Conservation (phyloP, 2,888 invertebrate species). For the Xestobium rufovillosum region DNA sequence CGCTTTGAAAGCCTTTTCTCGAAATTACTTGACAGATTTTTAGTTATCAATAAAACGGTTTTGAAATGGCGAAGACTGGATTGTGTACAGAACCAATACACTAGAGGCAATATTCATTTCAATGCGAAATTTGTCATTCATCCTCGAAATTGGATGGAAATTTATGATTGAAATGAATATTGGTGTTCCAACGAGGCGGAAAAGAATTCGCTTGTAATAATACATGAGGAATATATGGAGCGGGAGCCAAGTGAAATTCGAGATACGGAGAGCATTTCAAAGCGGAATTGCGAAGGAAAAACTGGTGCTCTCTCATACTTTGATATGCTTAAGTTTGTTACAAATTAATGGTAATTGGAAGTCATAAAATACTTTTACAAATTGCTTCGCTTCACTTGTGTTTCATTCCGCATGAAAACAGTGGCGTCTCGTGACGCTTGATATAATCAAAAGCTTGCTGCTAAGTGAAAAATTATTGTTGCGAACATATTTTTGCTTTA, state of each 20-base stretch:
- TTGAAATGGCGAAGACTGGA: conserved; percentile 2
- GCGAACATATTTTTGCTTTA: too few relatives aligned
- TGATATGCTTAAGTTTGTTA: conserved; percentile 32
- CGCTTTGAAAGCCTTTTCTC: too few relatives aligned
- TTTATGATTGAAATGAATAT: conserved; percentile 44
- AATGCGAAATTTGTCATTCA: conserved; percentile 44
- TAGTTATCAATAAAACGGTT: not conserved
- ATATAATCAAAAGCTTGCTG: too few relatives aligned
- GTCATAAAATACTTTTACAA: conserved; percentile 39
- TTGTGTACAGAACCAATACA: conserved; percentile 1
- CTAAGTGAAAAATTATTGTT: too few relatives aligned
- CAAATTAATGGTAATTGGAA: conserved; percentile 36
- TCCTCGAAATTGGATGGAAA: conserved; percentile 45
- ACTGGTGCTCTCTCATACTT: too few relatives aligned
- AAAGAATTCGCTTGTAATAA: conserved; percentile 39
- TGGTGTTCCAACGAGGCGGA: conserved; percentile 32
- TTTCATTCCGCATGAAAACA: too few relatives aligned
- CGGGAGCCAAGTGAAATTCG: conserved; percentile 19
- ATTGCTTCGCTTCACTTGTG: too few relatives aligned
- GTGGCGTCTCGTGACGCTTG: too few relatives aligned
- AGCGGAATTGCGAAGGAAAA: too few relatives aligned
- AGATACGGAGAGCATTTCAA: too few relatives aligned
- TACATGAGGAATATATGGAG: conserved; percentile 32
- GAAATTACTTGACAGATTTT: too few relatives aligned
- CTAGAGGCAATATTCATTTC: conserved; percentile 41